Evolutionary conservation across 1,140 invertebrate species (phyloP), one percentile per base, ranked within the genome.

Genomic region (Camponotus vicinus): DNA sequence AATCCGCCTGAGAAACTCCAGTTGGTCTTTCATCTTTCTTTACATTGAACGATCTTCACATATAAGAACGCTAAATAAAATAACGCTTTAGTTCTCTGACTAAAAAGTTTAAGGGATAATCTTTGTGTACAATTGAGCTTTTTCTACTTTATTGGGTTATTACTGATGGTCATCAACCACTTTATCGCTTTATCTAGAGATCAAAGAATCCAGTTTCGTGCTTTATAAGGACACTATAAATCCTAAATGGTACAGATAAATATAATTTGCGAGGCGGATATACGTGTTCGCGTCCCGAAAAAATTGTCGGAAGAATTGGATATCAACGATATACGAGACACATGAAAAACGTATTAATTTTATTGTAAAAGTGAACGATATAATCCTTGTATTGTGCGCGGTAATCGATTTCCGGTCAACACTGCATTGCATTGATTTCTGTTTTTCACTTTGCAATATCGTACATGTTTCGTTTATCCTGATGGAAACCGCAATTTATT

Each of bases 291-390:
- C 18, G 34, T 55, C 45, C 3, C 8, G 49, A 64, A 77, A 76
- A 70, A 18, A 27, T 37, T 7, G 13, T 2, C 37, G 18, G 8
- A 67, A 13, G 4, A 59, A 82, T 71, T 59, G 34, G 7, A 8
- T 73, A 70, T 18, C 21, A 5, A 0, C 13, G 7, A 7, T 27
- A 27, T 34, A 5, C 27, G 57, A 13, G 15, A 21, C 13, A 55
- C 32, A 27, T 21, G 63, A 79, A 55, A 82, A 88, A 59, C 27
- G 32, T 70, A 66, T 71, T 88, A 78, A 78, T 89, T 79, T 59
- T 88, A 15, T 88, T 59, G 71, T 85, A 69, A 89, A 88, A 88
- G 79, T 88, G 42, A 63, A 79, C 69, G 61, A 79, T 57, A 80
- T 88, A 89, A 89, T 88, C 85, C 64, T 55, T 21, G 18, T 32